Conservation (phyloP, 2,113 vertebrate species). For the Gobiocypris rarus region DNA sequence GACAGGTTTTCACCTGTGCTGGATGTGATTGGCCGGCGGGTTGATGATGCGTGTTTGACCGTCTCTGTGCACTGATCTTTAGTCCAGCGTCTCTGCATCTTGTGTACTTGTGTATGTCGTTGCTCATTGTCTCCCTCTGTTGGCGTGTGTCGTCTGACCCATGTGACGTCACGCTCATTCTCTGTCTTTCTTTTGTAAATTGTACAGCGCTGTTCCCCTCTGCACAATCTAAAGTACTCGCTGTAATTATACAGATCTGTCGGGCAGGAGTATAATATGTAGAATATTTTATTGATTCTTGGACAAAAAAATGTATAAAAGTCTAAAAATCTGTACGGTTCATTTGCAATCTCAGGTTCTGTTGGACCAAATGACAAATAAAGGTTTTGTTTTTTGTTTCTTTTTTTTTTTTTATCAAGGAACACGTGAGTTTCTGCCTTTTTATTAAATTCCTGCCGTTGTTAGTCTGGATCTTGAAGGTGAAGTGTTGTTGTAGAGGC, state of each 20-base stretch:
- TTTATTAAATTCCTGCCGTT: background rate
- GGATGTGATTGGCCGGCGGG: slow-evolving; percentile 15
- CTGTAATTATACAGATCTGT: slow-evolving; percentile 63
- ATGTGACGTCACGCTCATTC: background rate
- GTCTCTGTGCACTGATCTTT: slow-evolving; percentile 16
- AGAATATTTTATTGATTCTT: slow-evolving; percentile 90
- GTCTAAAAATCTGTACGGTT: slow-evolving; percentile 82
- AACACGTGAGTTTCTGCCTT: slow-evolving; percentile 32
- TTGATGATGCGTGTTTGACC: background rate
- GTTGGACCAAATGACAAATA: slow-evolving; percentile 99
- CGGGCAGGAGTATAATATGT: slow-evolving; percentile 78
- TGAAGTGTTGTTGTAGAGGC: background rate
- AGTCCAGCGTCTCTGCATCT: background rate
- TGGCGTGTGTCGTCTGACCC: background rate
- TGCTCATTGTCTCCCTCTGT: slow-evolving; percentile 35
- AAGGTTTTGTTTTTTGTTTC: slow-evolving; percentile 68
- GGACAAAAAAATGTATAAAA: slow-evolving; percentile 70
- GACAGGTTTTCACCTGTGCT: slow-evolving; percentile 17
- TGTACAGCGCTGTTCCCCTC: slow-evolving; percentile 62
- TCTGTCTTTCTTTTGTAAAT: background rate
- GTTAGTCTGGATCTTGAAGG: background rate
- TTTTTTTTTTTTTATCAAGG: slow-evolving; percentile 77
- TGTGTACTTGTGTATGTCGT: background rate
- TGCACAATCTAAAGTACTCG: slow-evolving; percentile 61
- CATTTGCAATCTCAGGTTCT: slow-evolving; percentile 98